Evolutionary conservation across 2,888 invertebrate species (phyloP).

Genomic region (Metalampra italica): DNA sequence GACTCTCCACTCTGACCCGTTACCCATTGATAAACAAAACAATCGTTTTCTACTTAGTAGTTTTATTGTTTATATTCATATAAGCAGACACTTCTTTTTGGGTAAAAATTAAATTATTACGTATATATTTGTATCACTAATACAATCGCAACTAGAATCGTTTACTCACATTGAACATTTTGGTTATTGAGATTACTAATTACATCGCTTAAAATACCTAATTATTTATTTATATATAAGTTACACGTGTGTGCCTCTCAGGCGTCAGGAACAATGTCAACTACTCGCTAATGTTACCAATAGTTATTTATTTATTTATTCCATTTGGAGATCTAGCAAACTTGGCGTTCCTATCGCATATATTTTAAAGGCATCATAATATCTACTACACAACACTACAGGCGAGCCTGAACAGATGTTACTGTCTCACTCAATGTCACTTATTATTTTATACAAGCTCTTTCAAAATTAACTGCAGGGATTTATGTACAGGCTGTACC

Average conservation of each 20-base stretch:
- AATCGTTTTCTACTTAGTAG: slow-evolving; percentile 66
- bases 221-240: slow-evolving; percentile 57
- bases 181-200: slow-evolving; percentile 74
- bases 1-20: too few relatives aligned
- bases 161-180: slow-evolving; percentile 77
- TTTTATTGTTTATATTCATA: slow-evolving; percentile 72
- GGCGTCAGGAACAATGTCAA: slow-evolving; percentile 77
- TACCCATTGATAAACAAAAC: not conserved
- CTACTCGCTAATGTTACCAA: slow-evolving; percentile 66
- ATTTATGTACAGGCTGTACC: too few relatives aligned
- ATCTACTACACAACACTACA: not conserved
- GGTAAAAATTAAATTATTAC: slow-evolving; percentile 78
- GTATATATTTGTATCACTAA: slow-evolving; percentile 77
- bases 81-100: slow-evolving; percentile 75
- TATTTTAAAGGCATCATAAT: slow-evolving; percentile 41
- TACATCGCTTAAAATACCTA: slow-evolving; percentile 59
- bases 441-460: too few relatives aligned
- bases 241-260: slow-evolving; percentile 73
- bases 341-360: slow-evolving; percentile 66
- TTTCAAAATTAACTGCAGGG: too few relatives aligned
- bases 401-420: too few relatives aligned
- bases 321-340: slow-evolving; percentile 60
- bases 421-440: too few relatives aligned
- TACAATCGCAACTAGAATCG: slow-evolving; percentile 76
- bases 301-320: slow-evolving; percentile 29